Base-by-base conservation (phyloP, 2,888 invertebrate species). In the Boloria euphrosyne region DNA sequence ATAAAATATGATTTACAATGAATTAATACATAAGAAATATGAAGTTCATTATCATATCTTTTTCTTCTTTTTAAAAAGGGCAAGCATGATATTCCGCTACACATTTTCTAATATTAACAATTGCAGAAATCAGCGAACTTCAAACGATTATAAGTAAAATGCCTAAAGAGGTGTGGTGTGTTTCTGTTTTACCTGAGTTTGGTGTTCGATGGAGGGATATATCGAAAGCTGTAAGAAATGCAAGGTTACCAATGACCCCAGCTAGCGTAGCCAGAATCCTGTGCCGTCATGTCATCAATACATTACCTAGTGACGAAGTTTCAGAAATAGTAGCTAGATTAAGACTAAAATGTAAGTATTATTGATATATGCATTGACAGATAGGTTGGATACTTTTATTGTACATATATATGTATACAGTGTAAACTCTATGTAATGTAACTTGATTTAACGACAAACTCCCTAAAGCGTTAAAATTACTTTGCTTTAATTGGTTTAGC, bases 181-280 rank as follows among this genome's bases (percentile, higher is more conserved):
- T 73, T 2, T 71, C 74, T 0, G 84, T 82, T 0, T 51, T 86
- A 1, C 84, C 89, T 0, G 89, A 89, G 60, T 82, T 90, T n/a
- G 86, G 85, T 0, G 72, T 90, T 1, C 73, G 73, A 2, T 90
- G 89, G 89, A 69, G 75, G 4, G 83, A 86, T 0, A 73, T 89
- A 0, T 75, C 83, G 0, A 73, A 74, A 0, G 81, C 83, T 0
- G 78, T 90, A 0, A 76, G 84, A 1, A 82, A 80, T 18, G 73
- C 80, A 0, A 73, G 84, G 0, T 70, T 88, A 13, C 83, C 87
- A 0, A 85, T 90, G 85, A 78, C 81, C 0, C 74, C 87, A 0
- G 69, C 76, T 0, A 87, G 84, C 53, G 77, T 89, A 0, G 87
- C 88, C 0, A 68, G 77, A 3, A 81, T 90, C 2, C 67, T 90